Evolutionary conservation across 2,797 vertebrate species (phyloP).

Genomic region (Atherinosoma microstoma): DNA sequence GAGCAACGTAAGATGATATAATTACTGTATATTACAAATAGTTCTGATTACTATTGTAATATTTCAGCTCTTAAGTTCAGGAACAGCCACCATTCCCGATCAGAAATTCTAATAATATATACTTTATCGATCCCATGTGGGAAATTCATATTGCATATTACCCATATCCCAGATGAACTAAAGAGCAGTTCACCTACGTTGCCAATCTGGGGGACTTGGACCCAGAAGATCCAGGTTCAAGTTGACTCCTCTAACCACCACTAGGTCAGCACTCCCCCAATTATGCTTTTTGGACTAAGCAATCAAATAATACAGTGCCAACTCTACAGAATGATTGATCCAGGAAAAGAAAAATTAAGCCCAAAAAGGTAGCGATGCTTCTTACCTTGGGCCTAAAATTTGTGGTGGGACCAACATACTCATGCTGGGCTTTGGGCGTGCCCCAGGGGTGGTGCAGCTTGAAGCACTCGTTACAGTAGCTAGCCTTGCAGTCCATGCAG

Average conservation of each 20-base stretch:
- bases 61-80: neutral
- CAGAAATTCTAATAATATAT: neutral
- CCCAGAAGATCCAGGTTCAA: neutral
- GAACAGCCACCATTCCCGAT: neutral
- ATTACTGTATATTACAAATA: neutral
- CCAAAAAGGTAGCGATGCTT: neutral
- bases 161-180: neutral
- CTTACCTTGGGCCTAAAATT: slow-evolving; percentile 95
- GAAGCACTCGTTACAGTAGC: slow-evolving; percentile 98
- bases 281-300: neutral
- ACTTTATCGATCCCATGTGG: neutral
- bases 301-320: neutral
- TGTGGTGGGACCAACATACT: slow-evolving; percentile 95
- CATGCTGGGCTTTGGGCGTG: slow-evolving; percentile 94
- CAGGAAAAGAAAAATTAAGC: too few relatives aligned
- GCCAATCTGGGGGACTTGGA: neutral
- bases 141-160: neutral
- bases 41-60: neutral
- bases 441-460: slow-evolving; percentile 98
- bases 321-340: neutral
- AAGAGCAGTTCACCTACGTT: neutral
- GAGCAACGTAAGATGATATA: neutral
- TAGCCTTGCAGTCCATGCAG: slow-evolving; percentile 98
- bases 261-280: neutral
- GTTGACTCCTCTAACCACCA: neutral